Base-by-base conservation (phyloP, 2,113 vertebrate species). In the Athene noctua region DNA sequence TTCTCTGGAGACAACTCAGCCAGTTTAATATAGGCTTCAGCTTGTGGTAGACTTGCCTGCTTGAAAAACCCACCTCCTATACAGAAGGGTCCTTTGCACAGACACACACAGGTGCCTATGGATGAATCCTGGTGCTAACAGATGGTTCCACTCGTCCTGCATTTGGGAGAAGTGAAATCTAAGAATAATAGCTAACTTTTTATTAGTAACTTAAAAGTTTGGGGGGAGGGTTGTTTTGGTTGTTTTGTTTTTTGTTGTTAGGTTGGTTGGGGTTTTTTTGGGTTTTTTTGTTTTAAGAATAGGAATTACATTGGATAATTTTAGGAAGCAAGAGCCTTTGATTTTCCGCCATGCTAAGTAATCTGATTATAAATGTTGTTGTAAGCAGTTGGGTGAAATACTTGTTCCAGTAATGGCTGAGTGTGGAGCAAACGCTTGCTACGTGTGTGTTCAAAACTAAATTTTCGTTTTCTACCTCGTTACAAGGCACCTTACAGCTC, bases 361-460 rank as follows among this genome's bases (percentile, higher is more conserved):
- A 78, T 62, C 47, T 59, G n/a, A 63, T 52, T 47, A n/a, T 32
- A 67, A 38, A n/a, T 51, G 42, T 27, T 73, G 40, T 15, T 73
- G 16, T 80, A 66, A 84, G 47, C 52, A 52, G 29, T 16, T 81
- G 29, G 47, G 52, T 87, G 55, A 65, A 80, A 80, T 66, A 36
- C 10, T 86, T 62, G n/a, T 51, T 58, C 17, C n/a, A 32, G 27
- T 2, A 34, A 46, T 27, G 46, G 10, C 62, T 8, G 6, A 51
- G 20, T 34, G 40, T 32, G 49, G 74, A 80, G 42, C 36, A 68
- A 88, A 49, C 6, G 11, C 6, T 80, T n/a, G 16, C 20, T 46
- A 15, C 1, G 0, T 8, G 3, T 34, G 13, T 21, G 17, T 42
- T 36, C 17, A 5, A 66, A 38, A 36, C 5, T 3, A 32, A 32